Base-by-base conservation (phyloP, 2,113 vertebrate genomes). In the Ornithorhynchus anatinus region DNA sequence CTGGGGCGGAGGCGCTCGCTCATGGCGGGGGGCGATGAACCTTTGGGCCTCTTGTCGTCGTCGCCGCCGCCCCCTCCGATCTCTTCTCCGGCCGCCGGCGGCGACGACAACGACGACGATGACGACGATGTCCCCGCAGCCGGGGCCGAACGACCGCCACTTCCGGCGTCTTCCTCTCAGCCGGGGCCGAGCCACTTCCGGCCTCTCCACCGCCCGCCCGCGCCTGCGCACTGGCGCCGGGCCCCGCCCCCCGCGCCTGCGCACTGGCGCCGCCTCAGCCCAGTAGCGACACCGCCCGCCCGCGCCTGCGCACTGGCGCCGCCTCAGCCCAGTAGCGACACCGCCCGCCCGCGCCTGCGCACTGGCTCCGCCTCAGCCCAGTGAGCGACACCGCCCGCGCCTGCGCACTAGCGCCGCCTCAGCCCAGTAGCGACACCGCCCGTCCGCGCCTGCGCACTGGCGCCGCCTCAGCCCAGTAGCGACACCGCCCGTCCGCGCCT, bases 1-100 rank as follows among this genome's bases (percentile, higher is more conserved):
- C 85, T 81, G 83, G 81, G 76, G 73, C 81, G 86, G 72, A 87
- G 82, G 75, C 85, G 85, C 82, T 87, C 84, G 71, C 84, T 84
- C 83, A 86, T 88, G 71, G 71, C 71, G 79, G 79, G n/a, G n/a
- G n/a, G n/a, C n/a, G n/a, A n/a, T n/a, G n/a, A 68, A 50, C 79
- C 56, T 70, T 77, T 77, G 78, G 81, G 86, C 80, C 84, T 75
- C 74, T 77, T 79, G 37, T 23, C 58, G 25, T 31, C 40, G 25
- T 16, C 58, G 27, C 37, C n/a, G 13, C 58, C 37, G 17, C 39
- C 35, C 43, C 75, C 72, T 56, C 58, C 70, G 79, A 61, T 69
- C 73, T 67, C 47, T 17, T 64, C 78, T 75, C 53, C 39, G 0
- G 50, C 59, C 16, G 75, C 78, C 65, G 79, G 83, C 32, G 60